A percentile compares a stretch with the other conserved stretches of the same genome.
phyloP scores from a whole-genome alignment of 1,140 invertebrate species.

The Phenacoccus solenopsis region DNA sequence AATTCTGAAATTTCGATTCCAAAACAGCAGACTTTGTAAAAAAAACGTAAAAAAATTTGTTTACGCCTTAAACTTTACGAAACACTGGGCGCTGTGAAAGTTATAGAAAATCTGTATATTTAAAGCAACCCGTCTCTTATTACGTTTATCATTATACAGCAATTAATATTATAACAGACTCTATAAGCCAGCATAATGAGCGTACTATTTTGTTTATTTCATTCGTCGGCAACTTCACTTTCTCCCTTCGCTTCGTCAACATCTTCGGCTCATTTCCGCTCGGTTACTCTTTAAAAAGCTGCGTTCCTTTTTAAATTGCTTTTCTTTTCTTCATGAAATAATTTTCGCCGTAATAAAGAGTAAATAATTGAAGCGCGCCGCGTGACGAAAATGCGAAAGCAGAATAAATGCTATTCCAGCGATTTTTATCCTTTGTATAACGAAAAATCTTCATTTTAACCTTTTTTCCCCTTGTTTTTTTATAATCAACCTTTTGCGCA shows the following conservation, averaged over 20 bases:
- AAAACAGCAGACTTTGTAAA: no score
- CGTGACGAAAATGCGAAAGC: constrained; percentile 14
- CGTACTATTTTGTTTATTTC: constrained; percentile 11
- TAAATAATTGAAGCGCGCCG: constrained; percentile 17
- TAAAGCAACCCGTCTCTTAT: constrained; percentile 10
- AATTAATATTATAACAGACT: constrained; percentile 17
- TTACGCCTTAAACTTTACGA: constrained; percentile 1
- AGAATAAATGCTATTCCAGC: constrained; percentile 9
- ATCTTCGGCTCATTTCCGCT: constrained; percentile 14
- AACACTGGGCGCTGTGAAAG: not conserved
- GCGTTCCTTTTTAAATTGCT: constrained; percentile 15
- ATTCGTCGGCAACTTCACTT: constrained; percentile 15
- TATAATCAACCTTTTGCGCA: constrained; percentile 12
- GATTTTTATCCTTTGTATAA: not conserved
- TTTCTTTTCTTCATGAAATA: constrained; percentile 18
- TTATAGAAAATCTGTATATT: constrained; percentile 15
- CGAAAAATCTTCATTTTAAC: constrained; percentile 9
- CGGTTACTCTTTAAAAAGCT: constrained; percentile 16
- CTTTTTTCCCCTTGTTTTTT: constrained; percentile 2
- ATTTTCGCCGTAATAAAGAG: constrained; percentile 16
- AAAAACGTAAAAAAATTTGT: no score
- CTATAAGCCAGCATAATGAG: constrained; percentile 17
- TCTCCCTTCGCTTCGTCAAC: not conserved
- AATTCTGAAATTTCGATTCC: no score
- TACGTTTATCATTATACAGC: constrained; percentile 16